Evolutionary conservation across 2,888 invertebrate genomes (phyloP).

Genomic region (Heliconius erato): DNA sequence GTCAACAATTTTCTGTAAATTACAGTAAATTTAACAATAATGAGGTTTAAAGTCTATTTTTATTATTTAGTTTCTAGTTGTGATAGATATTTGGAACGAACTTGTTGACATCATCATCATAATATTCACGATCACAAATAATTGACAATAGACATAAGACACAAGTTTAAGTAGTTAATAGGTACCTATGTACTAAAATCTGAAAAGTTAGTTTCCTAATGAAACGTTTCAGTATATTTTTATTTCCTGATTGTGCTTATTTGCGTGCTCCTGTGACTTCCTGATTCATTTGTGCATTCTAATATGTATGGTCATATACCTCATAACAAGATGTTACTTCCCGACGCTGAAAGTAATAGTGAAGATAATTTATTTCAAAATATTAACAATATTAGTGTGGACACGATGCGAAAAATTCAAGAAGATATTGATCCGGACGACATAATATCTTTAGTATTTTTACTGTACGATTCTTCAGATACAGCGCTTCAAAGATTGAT

Average conservation of each 20-base stretch:
- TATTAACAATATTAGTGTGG: constrained; percentile 64
- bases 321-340: constrained; percentile 55
- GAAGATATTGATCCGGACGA: constrained; percentile 74
- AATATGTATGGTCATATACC: background rate
- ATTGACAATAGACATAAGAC: background rate
- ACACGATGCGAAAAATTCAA: constrained; percentile 71
- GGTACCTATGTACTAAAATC: background rate
- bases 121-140: background rate
- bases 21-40: background rate
- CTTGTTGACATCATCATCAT: background rate
- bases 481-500: constrained; percentile 74
- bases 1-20: background rate
- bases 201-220: background rate
- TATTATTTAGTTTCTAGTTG: background rate
- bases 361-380: constrained; percentile 57
- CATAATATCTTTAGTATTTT: constrained; percentile 75
- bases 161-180: background rate
- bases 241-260: background rate
- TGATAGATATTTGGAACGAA: background rate
- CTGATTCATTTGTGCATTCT: background rate
- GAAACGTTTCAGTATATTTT: background rate
- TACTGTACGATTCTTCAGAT: constrained; percentile 75
- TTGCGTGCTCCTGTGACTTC: background rate
- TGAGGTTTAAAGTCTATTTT: background rate
- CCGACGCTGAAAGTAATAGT: constrained; percentile 58